A percentile compares a stretch with the other conserved stretches of the same genome.
These are phyloP conservation scores for Anniella stebbinsi DNA, from an alignment of 2,797 vertebrate species.

Conservation along the genomic window DNA sequence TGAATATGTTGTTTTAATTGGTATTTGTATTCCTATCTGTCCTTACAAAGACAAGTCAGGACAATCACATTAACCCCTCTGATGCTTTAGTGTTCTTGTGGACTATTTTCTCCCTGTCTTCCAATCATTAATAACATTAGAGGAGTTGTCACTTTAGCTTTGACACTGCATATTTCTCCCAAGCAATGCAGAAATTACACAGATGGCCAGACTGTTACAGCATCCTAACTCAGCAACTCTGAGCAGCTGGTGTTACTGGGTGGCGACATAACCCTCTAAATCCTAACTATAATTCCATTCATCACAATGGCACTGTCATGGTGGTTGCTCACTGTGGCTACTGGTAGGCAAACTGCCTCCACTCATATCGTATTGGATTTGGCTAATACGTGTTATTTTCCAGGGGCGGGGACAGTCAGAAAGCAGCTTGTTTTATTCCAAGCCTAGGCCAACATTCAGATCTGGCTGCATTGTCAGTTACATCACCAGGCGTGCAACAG, in stretches of 20 bases:
- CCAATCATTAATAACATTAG: constrained; percentile 69
- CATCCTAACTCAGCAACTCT: constrained; percentile 5
- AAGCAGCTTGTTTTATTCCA: constrained; percentile 10
- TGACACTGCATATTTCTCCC: constrained; percentile 33
- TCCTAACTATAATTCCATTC: constrained; percentile 30
- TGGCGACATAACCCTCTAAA: constrained; percentile 23
- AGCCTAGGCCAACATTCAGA: background rate
- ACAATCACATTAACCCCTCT: constrained; percentile 67
- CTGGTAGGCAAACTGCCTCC: too few species aligned
- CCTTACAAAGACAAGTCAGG: constrained; percentile 53
- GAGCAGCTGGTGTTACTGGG: constrained; percentile 30
- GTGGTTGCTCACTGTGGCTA: background rate
- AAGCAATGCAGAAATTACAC: constrained; percentile 59
- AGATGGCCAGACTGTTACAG: constrained; percentile 25
- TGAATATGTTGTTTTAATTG: constrained; percentile 65
- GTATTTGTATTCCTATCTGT: constrained; percentile 44
- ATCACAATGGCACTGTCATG: background rate
- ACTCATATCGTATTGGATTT: background rate
- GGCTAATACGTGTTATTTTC: background rate
- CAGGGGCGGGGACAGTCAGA: background rate
- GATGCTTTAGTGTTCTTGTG: constrained; percentile 45
- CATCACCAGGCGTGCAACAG: background rate
- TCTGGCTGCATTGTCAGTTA: background rate
- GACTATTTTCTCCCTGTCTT: constrained; percentile 13
- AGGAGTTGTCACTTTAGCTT: constrained; percentile 72